Conservation (phyloP, 2,888 invertebrate species). For the Leptopilina drosophilae region DNA sequence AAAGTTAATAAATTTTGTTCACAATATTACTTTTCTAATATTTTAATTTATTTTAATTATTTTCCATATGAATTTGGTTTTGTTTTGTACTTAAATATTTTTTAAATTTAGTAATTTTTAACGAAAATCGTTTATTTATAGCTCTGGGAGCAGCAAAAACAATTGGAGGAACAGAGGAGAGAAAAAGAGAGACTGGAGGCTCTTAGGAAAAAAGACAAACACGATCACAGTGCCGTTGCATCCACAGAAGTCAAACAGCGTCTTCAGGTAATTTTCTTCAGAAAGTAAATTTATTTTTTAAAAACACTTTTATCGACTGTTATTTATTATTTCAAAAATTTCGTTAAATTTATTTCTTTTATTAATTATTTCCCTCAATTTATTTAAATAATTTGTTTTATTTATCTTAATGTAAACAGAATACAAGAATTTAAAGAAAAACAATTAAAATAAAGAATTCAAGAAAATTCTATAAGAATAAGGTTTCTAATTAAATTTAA, state of each 20-base stretch:
- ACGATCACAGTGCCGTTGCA: constrained; percentile 96
- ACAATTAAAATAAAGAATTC: no score
- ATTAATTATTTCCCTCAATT: background rate
- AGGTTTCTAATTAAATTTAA: no score
- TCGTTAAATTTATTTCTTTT: no score
- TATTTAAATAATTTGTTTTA: background rate
- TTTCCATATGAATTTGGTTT: background rate
- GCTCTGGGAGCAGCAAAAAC: constrained; percentile 94
- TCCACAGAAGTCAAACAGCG: constrained; percentile 98
- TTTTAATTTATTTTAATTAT: background rate
- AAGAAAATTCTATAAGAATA: no score
- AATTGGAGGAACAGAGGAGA: constrained; percentile 87
- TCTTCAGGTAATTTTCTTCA: constrained; percentile 83
- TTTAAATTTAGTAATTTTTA: no score
- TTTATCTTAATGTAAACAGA: background rate
- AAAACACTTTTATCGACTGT: no score
- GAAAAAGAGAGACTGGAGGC: constrained; percentile 91
- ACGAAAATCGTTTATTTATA: constrained; percentile 73
- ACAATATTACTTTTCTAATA: no score
- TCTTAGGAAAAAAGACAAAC: constrained; percentile 94
- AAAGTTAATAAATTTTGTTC: no score
- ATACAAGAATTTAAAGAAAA: background rate
- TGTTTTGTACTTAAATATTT: background rate
- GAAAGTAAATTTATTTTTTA: no score
- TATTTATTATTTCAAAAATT: no score